These are phyloP conservation scores for Lophotriccus pileatus DNA, from an alignment of 2,797 vertebrate species.

Conservation along the genomic window DNA sequence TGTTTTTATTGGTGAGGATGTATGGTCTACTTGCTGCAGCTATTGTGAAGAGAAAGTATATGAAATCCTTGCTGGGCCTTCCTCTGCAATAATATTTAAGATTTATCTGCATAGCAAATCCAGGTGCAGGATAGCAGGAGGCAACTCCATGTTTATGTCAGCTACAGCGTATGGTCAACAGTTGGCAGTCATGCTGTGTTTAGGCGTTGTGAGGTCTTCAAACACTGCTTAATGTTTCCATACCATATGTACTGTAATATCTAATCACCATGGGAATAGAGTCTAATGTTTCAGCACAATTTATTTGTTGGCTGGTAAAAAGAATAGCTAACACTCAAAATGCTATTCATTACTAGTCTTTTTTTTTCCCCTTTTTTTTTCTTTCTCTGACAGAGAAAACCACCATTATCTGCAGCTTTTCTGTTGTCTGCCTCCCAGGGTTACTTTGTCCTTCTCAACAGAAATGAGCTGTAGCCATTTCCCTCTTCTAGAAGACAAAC, in stretches of 20 bases:
- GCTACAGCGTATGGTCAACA: not conserved
- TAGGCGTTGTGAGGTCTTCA: not conserved
- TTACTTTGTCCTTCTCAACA: not conserved
- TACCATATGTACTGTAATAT: slow-evolving; percentile 15
- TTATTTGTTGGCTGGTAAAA: slow-evolving; percentile 21
- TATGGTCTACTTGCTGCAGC: not conserved
- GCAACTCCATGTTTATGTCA: not conserved
- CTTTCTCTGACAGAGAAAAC: not conserved
- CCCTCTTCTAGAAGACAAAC: not conserved
- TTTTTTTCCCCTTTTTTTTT: not conserved
- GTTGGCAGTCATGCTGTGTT: not conserved
- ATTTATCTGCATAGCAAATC: not conserved
- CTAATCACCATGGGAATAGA: not conserved
- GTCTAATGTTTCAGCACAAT: not conserved
- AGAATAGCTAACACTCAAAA: not conserved
- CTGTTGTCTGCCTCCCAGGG: not conserved
- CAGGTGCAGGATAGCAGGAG: slow-evolving; percentile 18
- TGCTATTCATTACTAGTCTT: not conserved
- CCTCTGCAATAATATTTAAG: not conserved
- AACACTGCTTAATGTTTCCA: not conserved
- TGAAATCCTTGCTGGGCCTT: not conserved
- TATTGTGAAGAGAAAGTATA: not conserved
- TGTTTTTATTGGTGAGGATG: not conserved
- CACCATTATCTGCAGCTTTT: not conserved
- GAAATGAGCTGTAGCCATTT: not conserved